Conservation (phyloP, 1,140 invertebrate genomes). For the Coptotermes formosanus region DNA sequence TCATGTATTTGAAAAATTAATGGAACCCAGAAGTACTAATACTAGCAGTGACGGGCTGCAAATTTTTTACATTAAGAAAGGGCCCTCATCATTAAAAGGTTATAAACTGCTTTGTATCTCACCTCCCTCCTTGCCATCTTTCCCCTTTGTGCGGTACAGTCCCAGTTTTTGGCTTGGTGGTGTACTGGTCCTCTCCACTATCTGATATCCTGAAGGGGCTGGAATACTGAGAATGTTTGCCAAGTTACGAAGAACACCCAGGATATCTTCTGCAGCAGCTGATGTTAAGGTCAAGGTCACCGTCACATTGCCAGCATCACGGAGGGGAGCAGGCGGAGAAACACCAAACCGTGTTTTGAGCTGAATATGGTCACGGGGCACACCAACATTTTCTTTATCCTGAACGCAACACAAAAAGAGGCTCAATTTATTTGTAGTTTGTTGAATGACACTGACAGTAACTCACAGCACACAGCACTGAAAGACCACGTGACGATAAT, state of each 20-base stretch:
- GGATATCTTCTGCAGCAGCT: constrained; percentile 87
- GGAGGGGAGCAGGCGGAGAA: constrained; percentile 60
- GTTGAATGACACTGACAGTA: neutral
- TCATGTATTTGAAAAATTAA: too few relatives aligned
- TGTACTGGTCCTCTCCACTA: constrained; percentile 74
- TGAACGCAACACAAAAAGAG: constrained; percentile 33
- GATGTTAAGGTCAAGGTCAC: constrained; percentile 90
- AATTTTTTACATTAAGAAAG: too few relatives aligned
- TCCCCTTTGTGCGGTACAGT: constrained; percentile 75
- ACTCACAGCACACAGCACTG: neutral
- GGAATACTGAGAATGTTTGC: constrained; percentile 90
- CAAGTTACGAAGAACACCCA: constrained; percentile 83
- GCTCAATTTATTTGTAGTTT: neutral
- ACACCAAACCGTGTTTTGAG: constrained; percentile 39
- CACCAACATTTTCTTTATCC: constrained; percentile 53
- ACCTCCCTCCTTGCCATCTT: constrained; percentile 80
- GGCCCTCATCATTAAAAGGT: too few relatives aligned
- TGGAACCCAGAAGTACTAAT: too few relatives aligned
- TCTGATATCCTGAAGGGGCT: constrained; percentile 79
- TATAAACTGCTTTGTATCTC: constrained; percentile 29
- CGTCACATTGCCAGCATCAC: constrained; percentile 81
- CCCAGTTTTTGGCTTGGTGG: constrained; percentile 78
- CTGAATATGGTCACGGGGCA: constrained; percentile 40
- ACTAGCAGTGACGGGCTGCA: too few relatives aligned
- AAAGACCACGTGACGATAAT: neutral